phyloP scores from a whole-genome alignment of 2,113 vertebrate species.

The Eurypyga helias region DNA sequence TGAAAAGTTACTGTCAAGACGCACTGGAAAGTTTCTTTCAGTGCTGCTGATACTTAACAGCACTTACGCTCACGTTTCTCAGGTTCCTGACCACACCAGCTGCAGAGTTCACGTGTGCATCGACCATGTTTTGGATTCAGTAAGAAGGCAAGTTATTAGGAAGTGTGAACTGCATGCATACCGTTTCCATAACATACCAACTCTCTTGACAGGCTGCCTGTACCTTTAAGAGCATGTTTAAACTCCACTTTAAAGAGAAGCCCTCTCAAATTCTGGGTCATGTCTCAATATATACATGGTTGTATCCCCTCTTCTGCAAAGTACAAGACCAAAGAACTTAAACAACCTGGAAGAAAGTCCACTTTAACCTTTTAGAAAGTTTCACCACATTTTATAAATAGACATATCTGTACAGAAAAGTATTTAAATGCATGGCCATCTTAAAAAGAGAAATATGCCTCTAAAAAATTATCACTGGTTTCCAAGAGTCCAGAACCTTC shows the following conservation, averaged over 20 bases:
- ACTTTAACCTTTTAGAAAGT: background rate
- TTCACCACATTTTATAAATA: constrained; percentile 2
- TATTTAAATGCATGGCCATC: background rate
- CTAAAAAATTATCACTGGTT: background rate
- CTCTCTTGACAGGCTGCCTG: background rate
- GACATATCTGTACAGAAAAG: background rate
- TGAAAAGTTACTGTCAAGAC: background rate
- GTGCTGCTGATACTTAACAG: background rate
- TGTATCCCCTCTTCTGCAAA: background rate
- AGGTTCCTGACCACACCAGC: background rate
- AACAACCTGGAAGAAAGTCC: background rate
- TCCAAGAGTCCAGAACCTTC: background rate
- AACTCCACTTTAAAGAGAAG: background rate
- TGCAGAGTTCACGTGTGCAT: background rate
- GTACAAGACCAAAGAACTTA: background rate
- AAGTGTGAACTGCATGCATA: background rate
- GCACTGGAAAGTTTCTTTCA: background rate
- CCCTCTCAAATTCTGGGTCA: background rate
- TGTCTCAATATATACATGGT: background rate
- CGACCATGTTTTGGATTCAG: background rate
- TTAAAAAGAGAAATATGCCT: background rate
- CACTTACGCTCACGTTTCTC: background rate
- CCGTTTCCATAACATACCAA: background rate
- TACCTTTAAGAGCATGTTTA: background rate
- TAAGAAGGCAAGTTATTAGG: background rate